These are phyloP conservation scores for Meganola albula DNA, from an alignment of 2,888 invertebrate species.

Conservation along the genomic window DNA sequence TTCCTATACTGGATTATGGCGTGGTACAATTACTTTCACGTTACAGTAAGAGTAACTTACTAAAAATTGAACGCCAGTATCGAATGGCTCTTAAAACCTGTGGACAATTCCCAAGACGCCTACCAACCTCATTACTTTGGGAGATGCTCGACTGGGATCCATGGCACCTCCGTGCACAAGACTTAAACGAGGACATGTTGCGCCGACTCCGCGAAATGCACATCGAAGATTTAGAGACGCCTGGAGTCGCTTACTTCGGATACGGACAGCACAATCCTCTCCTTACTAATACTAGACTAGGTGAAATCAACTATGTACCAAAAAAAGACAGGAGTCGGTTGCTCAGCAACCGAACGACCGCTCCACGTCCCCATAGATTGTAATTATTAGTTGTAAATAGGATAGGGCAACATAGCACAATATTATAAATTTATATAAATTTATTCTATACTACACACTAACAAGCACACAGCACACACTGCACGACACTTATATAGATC, in stretches of 20 bases:
- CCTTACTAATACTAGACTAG: no score
- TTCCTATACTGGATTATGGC: conserved; percentile 7
- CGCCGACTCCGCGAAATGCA: conserved; percentile 2
- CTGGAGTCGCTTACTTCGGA: no score
- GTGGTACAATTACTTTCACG: conserved; percentile 5
- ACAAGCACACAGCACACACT: no score
- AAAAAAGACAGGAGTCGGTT: conserved; percentile 7
- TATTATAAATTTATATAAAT: conserved; percentile 1
- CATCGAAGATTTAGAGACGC: no score
- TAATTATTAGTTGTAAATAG: conserved; percentile 2
- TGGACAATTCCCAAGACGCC: conserved; percentile 4
- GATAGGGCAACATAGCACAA: conserved; percentile 4
- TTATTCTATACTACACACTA: no score
- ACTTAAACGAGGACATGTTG: conserved; percentile 6
- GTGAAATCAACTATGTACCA: conserved; percentile 4
- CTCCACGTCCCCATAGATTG: no score
- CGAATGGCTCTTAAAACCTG: conserved; percentile 8
- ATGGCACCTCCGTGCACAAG: no score
- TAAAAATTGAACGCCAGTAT: conserved; percentile 7
- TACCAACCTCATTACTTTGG: conserved; percentile 2
- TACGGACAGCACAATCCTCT: no score
- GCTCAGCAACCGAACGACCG: no score
- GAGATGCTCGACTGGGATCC: no score
- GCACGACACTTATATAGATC: no score
- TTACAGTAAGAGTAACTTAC: conserved; percentile 4